Percentiles rank a stretch among this genome's conserved stretches.
phyloP scores from a whole-genome alignment of 2,888 invertebrate genomes.

The Hyalella azteca region DNA sequence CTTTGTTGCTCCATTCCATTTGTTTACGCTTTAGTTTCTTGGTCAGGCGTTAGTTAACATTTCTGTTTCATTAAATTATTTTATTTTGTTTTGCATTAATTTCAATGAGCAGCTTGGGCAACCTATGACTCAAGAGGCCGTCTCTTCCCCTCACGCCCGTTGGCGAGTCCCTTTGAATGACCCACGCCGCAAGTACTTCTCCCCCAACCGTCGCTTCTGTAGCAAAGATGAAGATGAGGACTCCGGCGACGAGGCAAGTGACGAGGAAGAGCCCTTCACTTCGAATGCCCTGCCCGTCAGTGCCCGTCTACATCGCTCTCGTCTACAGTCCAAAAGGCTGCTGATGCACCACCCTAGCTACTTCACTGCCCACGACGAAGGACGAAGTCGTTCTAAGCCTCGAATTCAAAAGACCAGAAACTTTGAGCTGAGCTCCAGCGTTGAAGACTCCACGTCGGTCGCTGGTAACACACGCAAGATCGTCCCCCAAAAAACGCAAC shows the following conservation, averaged over 20 bases:
- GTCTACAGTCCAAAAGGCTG: background rate
- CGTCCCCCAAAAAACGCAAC: too few relatives aligned
- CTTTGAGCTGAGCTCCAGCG: background rate
- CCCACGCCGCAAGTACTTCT: background rate
- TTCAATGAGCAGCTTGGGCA: background rate
- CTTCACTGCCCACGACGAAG: background rate
- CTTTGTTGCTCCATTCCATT: too few relatives aligned
- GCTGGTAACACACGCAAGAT: too few relatives aligned
- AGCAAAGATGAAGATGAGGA: background rate
- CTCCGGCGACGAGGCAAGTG: background rate
- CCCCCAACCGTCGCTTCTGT: background rate
- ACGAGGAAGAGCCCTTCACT: background rate
- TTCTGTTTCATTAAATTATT: too few relatives aligned
- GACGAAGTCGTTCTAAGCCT: background rate
- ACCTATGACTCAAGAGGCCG: background rate
- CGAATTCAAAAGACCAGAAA: background rate
- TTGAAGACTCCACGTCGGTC: background rate
- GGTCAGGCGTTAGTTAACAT: too few relatives aligned
- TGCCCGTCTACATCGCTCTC: background rate
- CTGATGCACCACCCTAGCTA: background rate
- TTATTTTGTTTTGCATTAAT: slow-evolving; percentile 17
- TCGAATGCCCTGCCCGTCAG: background rate
- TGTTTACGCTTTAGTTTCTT: too few relatives aligned
- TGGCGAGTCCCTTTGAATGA: too few relatives aligned
- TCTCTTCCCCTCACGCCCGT: background rate